Evolutionary conservation across 2,888 invertebrate species (phyloP).

Genomic region (Leptinotarsa haldemani): DNA sequence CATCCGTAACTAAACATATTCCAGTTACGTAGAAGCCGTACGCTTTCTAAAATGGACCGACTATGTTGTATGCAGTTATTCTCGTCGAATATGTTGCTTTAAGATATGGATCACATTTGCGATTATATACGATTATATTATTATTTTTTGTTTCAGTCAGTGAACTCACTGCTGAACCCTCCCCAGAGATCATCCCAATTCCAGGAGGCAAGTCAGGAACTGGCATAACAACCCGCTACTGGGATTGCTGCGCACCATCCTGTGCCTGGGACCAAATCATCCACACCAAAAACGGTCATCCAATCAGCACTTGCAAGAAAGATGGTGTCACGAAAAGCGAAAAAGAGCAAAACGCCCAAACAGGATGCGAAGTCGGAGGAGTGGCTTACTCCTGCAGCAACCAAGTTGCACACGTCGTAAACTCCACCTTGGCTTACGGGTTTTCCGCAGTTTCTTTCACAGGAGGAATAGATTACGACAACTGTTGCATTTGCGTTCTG

Average conservation of each 20-base stretch:
- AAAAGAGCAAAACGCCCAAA: slow-evolving; percentile 24
- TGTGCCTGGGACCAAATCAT: slow-evolving; percentile 29
- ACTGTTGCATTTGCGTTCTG: slow-evolving; percentile 46
- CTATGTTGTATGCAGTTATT: too few species aligned
- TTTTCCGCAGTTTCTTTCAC: slow-evolving; percentile 38
- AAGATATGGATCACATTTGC: too few species aligned
- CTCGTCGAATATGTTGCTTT: too few species aligned
- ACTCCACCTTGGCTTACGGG: slow-evolving; percentile 27
- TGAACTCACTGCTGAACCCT: not conserved
- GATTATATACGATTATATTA: too few species aligned
- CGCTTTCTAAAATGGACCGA: too few species aligned
- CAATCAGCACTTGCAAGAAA: slow-evolving; percentile 27
- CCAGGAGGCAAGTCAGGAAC: slow-evolving; percentile 41
- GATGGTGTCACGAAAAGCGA: slow-evolving; percentile 30
- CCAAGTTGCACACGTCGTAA: slow-evolving; percentile 34
- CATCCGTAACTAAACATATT: too few species aligned
- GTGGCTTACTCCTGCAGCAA: slow-evolving; percentile 31
- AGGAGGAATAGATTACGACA: slow-evolving; percentile 35
- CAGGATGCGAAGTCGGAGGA: slow-evolving; percentile 30
- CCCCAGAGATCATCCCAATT: slow-evolving; percentile 29
- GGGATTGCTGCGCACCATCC: slow-evolving; percentile 49
- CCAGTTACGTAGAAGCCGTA: too few species aligned
- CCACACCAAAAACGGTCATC: slow-evolving; percentile 22
- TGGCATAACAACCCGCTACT: slow-evolving; percentile 46
- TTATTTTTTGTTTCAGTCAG: not conserved